Percentiles rank a stretch among this genome's conserved stretches.
phyloP scores from a whole-genome alignment of 1,140 invertebrate species.

The Drosophila pallidifrons region DNA sequence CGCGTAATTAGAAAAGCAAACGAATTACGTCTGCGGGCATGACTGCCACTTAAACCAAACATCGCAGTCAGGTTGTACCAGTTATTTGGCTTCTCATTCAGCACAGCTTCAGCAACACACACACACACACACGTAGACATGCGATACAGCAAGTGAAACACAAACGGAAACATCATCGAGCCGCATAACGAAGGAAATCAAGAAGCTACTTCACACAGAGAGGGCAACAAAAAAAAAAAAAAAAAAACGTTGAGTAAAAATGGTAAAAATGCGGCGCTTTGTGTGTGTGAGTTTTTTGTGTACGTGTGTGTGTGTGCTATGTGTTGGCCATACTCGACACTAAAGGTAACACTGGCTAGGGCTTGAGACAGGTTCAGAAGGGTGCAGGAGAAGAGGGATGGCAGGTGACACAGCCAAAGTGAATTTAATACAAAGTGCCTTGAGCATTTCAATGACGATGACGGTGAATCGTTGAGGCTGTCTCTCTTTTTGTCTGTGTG shows the following conservation, averaged over 20 bases:
- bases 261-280: constrained; percentile 31
- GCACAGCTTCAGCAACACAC: background rate
- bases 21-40: constrained; percentile 51
- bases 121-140: constrained; percentile 16
- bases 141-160: constrained; percentile 1
- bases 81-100: constrained; percentile 19
- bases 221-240: constrained; percentile 13
- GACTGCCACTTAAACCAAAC: constrained; percentile 35
- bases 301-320: constrained; percentile 29
- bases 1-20: constrained; percentile 68
- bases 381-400: constrained; percentile 1
- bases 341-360: constrained; percentile 35
- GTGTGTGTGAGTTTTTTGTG: constrained; percentile 8
- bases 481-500: constrained; percentile 14
- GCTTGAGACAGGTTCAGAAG: background rate
- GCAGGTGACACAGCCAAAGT: constrained; percentile 69
- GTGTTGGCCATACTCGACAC: constrained; percentile 36
- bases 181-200: constrained; percentile 67
- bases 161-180: constrained; percentile 56
- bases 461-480: constrained; percentile 17
- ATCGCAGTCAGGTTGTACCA: background rate
- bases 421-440: constrained; percentile 69
- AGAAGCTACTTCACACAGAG: constrained; percentile 55
- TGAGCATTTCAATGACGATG: constrained; percentile 63
- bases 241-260: constrained; percentile 10